Evolutionary conservation across 2,888 invertebrate genomes (phyloP), one percentile per base, ranked within the genome.

Genomic region (Laothoe populi): DNA sequence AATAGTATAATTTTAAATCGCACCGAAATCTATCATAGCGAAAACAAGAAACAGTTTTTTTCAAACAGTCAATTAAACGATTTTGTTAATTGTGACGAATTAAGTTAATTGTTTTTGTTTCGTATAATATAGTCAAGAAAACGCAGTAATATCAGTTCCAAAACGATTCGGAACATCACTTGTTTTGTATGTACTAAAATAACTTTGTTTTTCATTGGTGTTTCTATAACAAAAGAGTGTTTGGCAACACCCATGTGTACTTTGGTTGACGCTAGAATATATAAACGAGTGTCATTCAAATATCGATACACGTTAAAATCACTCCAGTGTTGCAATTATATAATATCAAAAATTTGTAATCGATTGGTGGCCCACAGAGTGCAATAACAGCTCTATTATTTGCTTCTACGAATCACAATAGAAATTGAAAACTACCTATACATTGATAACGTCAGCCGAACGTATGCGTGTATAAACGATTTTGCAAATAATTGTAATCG

Each of bases 181-280:
- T 35, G 19, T 35, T 53, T 35, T 53, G 19, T 11, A 23, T 13
- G 10, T 35, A 11, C 35, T 11, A 4, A 53, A 19, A 53, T 31
- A 4, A 19, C 31, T 49, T 53, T 35, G 53, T 53, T 53, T 31
- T 49, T 49, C 35, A 16, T 19, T 11, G 31, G 19, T 31, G 31
- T 53, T 53, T 53, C 19, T 35, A 35, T 35, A 35, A 35, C 53
- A 31, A 53, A 35, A 53, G 53, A 31, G 26, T 35, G 35, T 53
- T 35, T 53, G 35, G 35, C 31, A 49, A 31, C 31, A 49, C 16
- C 19, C 19, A 35, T 53, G 11, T 31, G 53, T 35, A 53, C 3
- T 13, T 1, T 31, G 10, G 8, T 31, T 49, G 49, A 16, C 26
- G 7, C 16, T 26, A 26, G 48, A 23, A 24, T 5, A n/a, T 26